Evolutionary conservation across 2,888 invertebrate genomes (phyloP), one percentile per base, ranked within the genome.

Genomic region (Mycogona germanica): DNA sequence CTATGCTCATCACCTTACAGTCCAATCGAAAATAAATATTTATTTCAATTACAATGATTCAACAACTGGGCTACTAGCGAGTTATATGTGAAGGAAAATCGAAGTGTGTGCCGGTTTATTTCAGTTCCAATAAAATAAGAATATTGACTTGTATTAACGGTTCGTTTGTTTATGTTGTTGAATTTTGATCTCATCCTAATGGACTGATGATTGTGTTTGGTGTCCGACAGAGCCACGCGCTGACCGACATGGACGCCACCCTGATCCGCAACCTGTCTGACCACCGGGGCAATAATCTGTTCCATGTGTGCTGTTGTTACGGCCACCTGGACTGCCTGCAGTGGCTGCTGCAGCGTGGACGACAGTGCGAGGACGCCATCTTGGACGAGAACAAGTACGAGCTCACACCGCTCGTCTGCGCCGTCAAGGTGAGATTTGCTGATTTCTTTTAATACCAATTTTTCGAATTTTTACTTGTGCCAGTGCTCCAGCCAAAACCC

Each of bases 261-360:
- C 58, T 70, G 51, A 64, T 70, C 44, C 63, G 70, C 30, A 69
- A 69, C 60, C 63, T 70, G 53, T 67, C 65, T 17, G 69, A 70
- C 59, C 66, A 65, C 54, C 63, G 63, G 55, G 70, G 69, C 55
- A 69, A 69, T 60, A 68, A 66, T 55, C 60, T 70, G 45, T 62
- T 68, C 51, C 70, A 70, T 56, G 63, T 65, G 50, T 64, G 66
- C 52, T 66, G 66, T n/a, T 62, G 63, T 30, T 61, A 63, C 51
- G 68, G 68, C 46, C 67, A 70, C 59, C 58, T 66, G 49, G 60
- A 60, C 28, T 65, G 65, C 14, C 60, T 70, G 21, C 62, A 67
- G 52, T 68, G 68, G 67, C 61, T 69, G 9, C 62, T 67, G 44
- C 59, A 63, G 21, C 58, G 65, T 14, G 65, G 64, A 9, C 58